Evolutionary conservation across 2,113 vertebrate genomes (phyloP), one percentile per base, ranked within the genome.

Genomic region (Equus przewalskii): DNA sequence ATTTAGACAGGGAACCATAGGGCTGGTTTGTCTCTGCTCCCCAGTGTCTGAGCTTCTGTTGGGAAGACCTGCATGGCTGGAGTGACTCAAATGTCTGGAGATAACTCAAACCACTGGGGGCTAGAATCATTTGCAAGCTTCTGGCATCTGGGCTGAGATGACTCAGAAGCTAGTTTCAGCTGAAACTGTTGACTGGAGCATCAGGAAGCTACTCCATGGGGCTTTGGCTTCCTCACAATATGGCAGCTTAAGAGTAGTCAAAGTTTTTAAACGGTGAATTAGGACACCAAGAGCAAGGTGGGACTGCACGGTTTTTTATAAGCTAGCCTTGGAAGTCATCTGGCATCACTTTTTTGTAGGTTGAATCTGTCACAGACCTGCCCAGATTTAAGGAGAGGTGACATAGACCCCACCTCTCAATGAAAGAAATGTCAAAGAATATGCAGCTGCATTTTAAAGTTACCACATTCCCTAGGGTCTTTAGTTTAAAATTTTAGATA

Each of bases 401-500:
- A 33, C 36, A 64, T 2, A 94, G n/a, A 56, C 46, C 14, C 15
- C 16, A 64, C 3, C 11, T 64, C 13, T 76, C 33, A 33, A 64
- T 33, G 51, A 44, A 33, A 93, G 73, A 91, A 75, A 72, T 24
- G 11, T 62, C 81, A 67, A 65, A 93, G 65, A 92, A 16, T 21
- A 76, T 13, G 4, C 22, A 85, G 54, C 10, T 46, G 9, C 18
- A 69, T 82, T 86, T 90, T 87, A 79, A 96, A 92, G 44, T 70
- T 84, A 24, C 22, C 64, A 67, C 13, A 72, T 79, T 6, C 13
- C 28, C 44, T 60, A 15, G 41, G 9, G 51, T 6, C 15, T 30
- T 82, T 56, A 49, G 30, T 94, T 96, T 81, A 41, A 58, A 72
- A 78, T 65, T 92, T 95, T 79, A 44, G 36, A 49, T 83, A 89